These are phyloP conservation scores for Pelodytes ibericus DNA, from an alignment of 2,797 vertebrate species.

Conservation along the genomic window DNA sequence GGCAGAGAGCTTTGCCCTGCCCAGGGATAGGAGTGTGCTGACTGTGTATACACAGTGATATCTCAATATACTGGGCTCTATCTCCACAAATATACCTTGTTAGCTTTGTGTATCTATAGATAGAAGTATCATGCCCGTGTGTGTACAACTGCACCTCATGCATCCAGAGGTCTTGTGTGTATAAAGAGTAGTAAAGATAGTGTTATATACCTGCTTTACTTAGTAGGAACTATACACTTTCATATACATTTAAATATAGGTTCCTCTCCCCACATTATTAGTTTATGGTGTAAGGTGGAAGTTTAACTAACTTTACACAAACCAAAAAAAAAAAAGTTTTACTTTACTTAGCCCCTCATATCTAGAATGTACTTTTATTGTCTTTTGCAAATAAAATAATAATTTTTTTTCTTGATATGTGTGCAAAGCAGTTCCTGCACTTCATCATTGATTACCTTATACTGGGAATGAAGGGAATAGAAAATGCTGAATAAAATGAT, in stretches of 20 bases:
- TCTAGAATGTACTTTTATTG: too few relatives aligned
- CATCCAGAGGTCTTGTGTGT: background rate
- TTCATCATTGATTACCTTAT: too few relatives aligned
- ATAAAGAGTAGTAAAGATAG: background rate
- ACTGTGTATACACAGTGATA: slow-evolving; percentile 5
- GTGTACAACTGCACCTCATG: too few relatives aligned
- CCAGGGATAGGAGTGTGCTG: slow-evolving; percentile 34
- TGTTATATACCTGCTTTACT: too few relatives aligned
- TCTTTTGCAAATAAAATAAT: too few relatives aligned
- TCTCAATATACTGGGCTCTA: background rate
- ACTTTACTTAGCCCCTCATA: too few relatives aligned
- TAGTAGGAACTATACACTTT: background rate
- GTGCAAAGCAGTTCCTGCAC: too few relatives aligned
- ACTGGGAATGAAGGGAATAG: too few relatives aligned
- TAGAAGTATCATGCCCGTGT: background rate
- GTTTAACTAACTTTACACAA: background rate
- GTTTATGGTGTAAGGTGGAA: background rate
- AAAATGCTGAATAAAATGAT: too few relatives aligned
- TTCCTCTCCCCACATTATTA: background rate
- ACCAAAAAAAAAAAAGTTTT: background rate
- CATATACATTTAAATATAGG: background rate
- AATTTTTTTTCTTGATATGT: too few relatives aligned
- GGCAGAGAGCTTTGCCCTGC: slow-evolving; percentile 50
- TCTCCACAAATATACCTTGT: background rate
- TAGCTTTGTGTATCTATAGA: background rate